Conservation (phyloP, 2,888 invertebrate species). For the Chalcis sispes region DNA sequence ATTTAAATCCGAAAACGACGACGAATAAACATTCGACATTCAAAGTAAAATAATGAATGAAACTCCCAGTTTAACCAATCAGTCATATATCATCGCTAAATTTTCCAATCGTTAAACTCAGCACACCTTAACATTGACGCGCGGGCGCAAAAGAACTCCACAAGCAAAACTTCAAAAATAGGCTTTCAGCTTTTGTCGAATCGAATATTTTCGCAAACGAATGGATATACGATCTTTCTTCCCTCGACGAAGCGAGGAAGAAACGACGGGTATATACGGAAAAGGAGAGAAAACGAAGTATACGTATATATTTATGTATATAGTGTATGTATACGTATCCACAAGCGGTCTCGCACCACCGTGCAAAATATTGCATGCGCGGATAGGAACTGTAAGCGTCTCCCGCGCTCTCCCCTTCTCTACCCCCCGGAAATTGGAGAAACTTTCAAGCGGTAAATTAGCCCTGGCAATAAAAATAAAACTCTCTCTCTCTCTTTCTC, state of each 20-base stretch:
- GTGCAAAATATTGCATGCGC: conserved; percentile 51
- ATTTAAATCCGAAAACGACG: too few species aligned
- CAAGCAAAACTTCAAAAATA: not conserved
- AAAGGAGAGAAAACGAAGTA: not conserved
- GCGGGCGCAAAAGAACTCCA: too few species aligned
- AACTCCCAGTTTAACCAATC: too few species aligned
- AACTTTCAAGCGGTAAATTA: conserved; percentile 58
- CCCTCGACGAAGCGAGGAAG: not conserved
- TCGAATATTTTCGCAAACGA: conserved; percentile 45
- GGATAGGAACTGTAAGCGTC: not conserved
- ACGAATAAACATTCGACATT: too few species aligned
- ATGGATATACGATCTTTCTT: not conserved
- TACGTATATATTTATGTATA: too few species aligned
- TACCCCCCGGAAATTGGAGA: conserved; percentile 48
- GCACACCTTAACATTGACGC: too few species aligned
- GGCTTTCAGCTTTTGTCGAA: conserved; percentile 5
- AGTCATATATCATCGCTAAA: too few species aligned
- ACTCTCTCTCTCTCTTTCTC: conserved; percentile 16
- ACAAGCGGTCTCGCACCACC: not conserved
- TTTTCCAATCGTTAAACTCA: too few species aligned
- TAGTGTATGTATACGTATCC: too few species aligned
- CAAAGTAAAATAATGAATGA: too few species aligned
- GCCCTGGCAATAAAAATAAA: conserved; percentile 54
- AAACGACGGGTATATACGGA: not conserved
- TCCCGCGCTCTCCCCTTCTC: conserved; percentile 2